Conservation (phyloP, 2,113 vertebrate species). For the Gobiocypris rarus region DNA sequence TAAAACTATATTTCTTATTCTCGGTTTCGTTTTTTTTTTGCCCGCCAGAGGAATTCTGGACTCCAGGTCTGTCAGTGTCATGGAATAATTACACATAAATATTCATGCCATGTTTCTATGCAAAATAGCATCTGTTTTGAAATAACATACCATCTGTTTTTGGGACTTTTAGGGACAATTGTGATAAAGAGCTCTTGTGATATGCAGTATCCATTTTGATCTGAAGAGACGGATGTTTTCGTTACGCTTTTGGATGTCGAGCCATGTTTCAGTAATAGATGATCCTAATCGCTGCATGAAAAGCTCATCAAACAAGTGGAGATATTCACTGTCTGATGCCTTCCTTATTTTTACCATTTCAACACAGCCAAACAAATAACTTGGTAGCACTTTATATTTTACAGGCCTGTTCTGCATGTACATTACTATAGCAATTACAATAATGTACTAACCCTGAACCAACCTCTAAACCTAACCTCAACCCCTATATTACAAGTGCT, state of each 20-base stretch:
- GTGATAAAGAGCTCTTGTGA: slow-evolving; percentile 58
- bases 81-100: slow-evolving; percentile 74
- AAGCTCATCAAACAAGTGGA: slow-evolving; percentile 46
- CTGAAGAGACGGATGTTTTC: slow-evolving; percentile 41
- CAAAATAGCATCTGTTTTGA: slow-evolving; percentile 80
- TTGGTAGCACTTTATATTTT: too few relatives aligned
- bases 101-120: slow-evolving; percentile 75
- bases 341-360: neutral
- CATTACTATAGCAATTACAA: too few relatives aligned
- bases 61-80: slow-evolving; percentile 66
- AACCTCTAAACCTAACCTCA: too few relatives aligned
- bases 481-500: too few relatives aligned
- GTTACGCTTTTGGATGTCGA: slow-evolving; percentile 30
- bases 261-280: slow-evolving; percentile 49
- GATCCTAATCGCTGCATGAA: slow-evolving; percentile 35
- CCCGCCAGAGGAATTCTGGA: slow-evolving; percentile 51
- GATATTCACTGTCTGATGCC: slow-evolving; percentile 16
- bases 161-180: slow-evolving; percentile 62
- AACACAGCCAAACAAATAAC: neutral
- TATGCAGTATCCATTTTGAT: slow-evolving; percentile 59
- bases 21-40: neutral
- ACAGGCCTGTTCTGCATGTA: too few relatives aligned
- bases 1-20: neutral
- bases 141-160: slow-evolving; percentile 76
- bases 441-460: too few relatives aligned